Evolutionary conservation across 2,113 vertebrate genomes (phyloP), one percentile per base, ranked within the genome.

Genomic region (Acrocephalus kingi): DNA sequence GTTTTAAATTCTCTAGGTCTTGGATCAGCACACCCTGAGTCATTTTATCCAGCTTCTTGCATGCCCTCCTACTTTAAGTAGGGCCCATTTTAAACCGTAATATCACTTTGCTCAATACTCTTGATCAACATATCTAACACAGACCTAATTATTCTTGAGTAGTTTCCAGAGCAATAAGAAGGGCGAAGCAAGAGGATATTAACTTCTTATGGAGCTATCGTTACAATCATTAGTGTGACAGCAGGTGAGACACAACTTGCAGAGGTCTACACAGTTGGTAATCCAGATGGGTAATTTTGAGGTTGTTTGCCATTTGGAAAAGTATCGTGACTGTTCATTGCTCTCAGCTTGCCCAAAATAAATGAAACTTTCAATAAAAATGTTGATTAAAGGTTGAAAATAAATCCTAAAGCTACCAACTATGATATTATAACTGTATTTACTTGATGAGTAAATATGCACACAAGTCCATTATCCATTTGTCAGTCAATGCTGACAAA

Each of bases 151-250:
- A 84, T 43, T 89, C 52, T 74, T 84, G 28, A 94, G 48, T 62
- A 33, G 48, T 59, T 93, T 94, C 77, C 56, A 94, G 39, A 81
- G 58, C 56, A 94, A 95, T 59, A 78, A 63, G 66, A 87, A 89
- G 24, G 16, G 48, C 84, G 61, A 94, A 82, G 27, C 12, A 84
- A 81, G 27, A 91, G 23, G 41, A 66, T 59, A 90, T 77, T 88
- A 73, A 86, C 72, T 89, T 77, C 69, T 46, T 63, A 87, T 25
- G 63, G 68, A 78, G 77, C 9, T 94, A 59, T 74, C 77, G 74
- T 81, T 92, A 43, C 33, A 30, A 71, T 74, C 61, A 84, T 92
- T 89, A 93, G 35, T 35, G 16, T 87, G 81, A 84, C 68, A 55
- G 61, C 55, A 91, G 52, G 89, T 78, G 46, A 95, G 64, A 89